Evolutionary conservation across 2,113 vertebrate species (phyloP), one percentile per base, ranked within the genome.

Genomic region (Chlorodrepanis virens): DNA sequence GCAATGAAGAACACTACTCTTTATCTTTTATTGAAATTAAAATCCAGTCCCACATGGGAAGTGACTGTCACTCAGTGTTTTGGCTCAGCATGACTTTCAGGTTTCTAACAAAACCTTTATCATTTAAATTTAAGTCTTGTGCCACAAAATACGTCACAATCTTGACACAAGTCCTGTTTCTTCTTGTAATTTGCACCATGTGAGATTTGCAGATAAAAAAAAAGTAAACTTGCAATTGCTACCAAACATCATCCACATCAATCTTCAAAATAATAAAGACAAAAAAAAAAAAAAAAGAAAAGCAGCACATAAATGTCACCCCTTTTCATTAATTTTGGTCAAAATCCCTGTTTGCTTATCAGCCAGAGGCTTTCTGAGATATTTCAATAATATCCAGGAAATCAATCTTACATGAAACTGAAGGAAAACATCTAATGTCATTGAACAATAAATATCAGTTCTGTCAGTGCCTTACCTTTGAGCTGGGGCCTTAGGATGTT

Each of bases 351-450:
- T 97, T 95, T 94, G 96, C 98, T 98, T 97, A 95, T 96, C 97
- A 98, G 98, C 98, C 98, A 95, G 96, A 98, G 98, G 98, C 98
- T 97, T 98, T 98, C 96, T 96, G 98, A 99, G 98, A 98, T 99
- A 99, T 99, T 99, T 99, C 98, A 98, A 98, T 98, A 98, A 98
- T 98, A 98, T 98, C 98, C 97, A 98, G 97, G 98, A 98, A 98
- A 99, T 99, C 98, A 98, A 98, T 98, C 98, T 99, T 98, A 99
- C 98, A 98, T 98, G 98, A 99, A 99, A 99, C 98, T 98, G 98
- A 99, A 99, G 98, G 98, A 98, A 99, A 98, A 98, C 98, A 98
- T 98, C 97, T 98, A 99, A 99, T 99, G 98, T 99, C 98, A 99
- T 98, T 99, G 98, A 99, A 98, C 98, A 99, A 99, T 99, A 98